phyloP scores from a whole-genome alignment of 2,113 vertebrate genomes.

The Ctenodactylus gundi region DNA sequence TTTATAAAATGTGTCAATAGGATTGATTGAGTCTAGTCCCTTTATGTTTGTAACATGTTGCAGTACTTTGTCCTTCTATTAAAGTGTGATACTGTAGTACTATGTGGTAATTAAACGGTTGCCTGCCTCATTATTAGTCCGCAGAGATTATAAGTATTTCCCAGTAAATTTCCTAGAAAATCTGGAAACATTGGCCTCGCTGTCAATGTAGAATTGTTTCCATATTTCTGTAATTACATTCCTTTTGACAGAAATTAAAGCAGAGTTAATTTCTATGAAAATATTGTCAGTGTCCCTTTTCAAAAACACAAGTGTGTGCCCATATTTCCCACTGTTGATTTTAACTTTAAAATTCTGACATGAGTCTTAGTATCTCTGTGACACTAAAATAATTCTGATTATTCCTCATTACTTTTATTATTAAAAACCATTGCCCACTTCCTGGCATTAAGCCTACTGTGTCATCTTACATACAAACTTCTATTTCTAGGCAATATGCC shows the following conservation, averaged over 20 bases:
- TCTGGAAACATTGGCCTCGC: background rate
- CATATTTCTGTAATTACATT: background rate
- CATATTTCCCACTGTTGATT: background rate
- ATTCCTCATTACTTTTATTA: background rate
- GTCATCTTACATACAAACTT: background rate
- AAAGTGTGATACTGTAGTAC: background rate
- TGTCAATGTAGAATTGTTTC: background rate
- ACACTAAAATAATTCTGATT: background rate
- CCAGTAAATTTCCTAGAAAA: background rate
- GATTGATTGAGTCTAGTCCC: background rate
- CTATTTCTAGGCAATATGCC: background rate
- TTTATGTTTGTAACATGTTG: constrained; percentile 20
- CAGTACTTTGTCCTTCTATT: background rate
- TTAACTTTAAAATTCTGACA: background rate
- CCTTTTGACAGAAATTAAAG: constrained; percentile 2
- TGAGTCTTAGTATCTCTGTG: background rate
- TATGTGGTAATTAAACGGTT: background rate
- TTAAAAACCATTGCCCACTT: background rate
- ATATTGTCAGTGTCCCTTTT: background rate
- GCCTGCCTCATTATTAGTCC: background rate
- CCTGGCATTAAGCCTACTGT: background rate
- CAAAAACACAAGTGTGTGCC: background rate
- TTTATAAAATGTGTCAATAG: constrained; percentile 12
- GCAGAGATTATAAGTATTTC: background rate
- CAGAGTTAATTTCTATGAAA: background rate